A percentile compares a stretch with the other conserved stretches of the same genome.
Conservation (phyloP, 1,140 invertebrate species). For the Drosophila teissieri region DNA sequence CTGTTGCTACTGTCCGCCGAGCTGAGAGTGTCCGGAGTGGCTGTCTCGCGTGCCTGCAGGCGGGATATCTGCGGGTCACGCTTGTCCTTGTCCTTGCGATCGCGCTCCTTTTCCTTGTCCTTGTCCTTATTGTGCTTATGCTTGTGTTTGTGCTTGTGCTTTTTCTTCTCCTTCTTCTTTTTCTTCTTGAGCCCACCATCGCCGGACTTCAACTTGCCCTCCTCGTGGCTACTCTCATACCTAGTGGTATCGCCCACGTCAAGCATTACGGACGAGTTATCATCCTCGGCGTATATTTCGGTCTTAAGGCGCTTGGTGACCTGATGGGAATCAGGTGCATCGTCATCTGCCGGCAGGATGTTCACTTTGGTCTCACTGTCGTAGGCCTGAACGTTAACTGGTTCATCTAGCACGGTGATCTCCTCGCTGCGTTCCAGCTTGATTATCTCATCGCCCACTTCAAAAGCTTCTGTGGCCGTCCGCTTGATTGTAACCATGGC, state of each 20-base stretch:
- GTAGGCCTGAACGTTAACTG: conserved; percentile 59
- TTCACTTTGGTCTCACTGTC: conserved; percentile 67
- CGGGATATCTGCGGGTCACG: conserved; percentile 84
- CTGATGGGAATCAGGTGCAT: conserved; percentile 29
- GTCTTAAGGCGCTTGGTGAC: conserved; percentile 53
- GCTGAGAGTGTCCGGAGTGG: conserved; percentile 86
- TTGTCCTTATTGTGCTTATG: conserved; percentile 90
- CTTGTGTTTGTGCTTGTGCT: conserved; percentile 91
- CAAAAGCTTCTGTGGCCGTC: conserved; percentile 77
- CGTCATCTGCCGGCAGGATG: conserved; percentile 26
- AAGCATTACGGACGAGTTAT: conserved; percentile 61
- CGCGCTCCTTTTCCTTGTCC: conserved; percentile 84
- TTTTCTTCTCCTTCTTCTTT: conserved; percentile 93
- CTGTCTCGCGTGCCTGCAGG: conserved; percentile 85
- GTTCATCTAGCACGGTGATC: conserved; percentile 62
- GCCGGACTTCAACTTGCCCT: conserved; percentile 48
- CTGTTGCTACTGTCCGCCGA: conserved; percentile 86
- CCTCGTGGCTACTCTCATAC: conserved; percentile 70
- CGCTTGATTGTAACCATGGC: conserved; percentile 74
- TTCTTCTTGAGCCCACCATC: conserved; percentile 87
- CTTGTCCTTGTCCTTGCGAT: conserved; percentile 85
- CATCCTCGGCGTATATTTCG: conserved; percentile 64
- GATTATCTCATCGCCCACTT: conserved; percentile 74
- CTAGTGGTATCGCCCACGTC: conserved; percentile 60
- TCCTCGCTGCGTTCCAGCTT: conserved; percentile 76